phyloP scores from a whole-genome alignment of 2,888 invertebrate genomes.

The Monopis laevigella region DNA sequence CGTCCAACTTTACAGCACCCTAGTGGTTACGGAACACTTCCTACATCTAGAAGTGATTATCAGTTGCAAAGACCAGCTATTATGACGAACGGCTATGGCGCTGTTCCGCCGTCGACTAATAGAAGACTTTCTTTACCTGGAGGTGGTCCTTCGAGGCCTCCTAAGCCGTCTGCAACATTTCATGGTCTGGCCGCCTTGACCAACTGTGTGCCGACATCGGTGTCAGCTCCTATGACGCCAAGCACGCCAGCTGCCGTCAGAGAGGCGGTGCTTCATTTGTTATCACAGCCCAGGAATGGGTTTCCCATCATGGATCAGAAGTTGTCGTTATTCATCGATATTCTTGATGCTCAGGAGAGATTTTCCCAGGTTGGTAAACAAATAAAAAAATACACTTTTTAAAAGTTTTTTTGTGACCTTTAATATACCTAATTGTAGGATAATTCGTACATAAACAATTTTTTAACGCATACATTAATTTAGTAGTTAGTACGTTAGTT shows the following conservation, averaged over 20 bases:
- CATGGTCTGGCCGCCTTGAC: constrained; percentile 59
- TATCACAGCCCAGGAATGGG: constrained; percentile 76
- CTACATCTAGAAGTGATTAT: constrained; percentile 71
- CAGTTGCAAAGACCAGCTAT: constrained; percentile 66
- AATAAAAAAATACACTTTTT: too few species aligned
- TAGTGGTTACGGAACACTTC: constrained; percentile 61
- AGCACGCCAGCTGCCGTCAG: constrained; percentile 72
- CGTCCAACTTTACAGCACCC: constrained; percentile 47
- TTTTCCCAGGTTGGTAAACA: constrained; percentile 90
- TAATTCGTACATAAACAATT: too few species aligned
- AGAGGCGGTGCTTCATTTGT: constrained; percentile 74
- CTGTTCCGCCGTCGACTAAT: constrained; percentile 57
- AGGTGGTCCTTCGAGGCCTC: constrained; percentile 50
- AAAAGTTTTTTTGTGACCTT: too few species aligned
- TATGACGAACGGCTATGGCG: constrained; percentile 59
- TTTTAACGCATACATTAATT: too few species aligned
- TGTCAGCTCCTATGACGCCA: constrained; percentile 49
- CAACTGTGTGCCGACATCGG: constrained; percentile 29
- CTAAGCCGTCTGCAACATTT: constrained; percentile 72
- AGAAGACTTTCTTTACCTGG: constrained; percentile 66
- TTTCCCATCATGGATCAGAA: constrained; percentile 82
- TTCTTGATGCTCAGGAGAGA: constrained; percentile 82
- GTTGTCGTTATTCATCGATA: constrained; percentile 81
- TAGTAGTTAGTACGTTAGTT: too few species aligned
- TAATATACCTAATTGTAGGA: too few species aligned